phyloP scores from a whole-genome alignment of 2,797 vertebrate genomes.

The Dipus sagitta region DNA sequence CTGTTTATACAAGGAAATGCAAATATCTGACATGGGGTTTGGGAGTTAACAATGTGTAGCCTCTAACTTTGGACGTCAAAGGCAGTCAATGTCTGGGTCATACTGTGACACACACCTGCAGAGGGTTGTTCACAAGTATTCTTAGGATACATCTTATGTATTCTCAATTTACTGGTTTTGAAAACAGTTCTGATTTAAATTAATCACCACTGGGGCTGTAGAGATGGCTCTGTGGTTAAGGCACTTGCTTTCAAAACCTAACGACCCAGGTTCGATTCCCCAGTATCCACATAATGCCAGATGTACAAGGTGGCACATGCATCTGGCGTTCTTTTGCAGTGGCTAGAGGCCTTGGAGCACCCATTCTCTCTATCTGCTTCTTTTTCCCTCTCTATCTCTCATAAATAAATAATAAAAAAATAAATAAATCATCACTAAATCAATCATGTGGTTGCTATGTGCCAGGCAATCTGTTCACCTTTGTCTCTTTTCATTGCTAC shows the following conservation, averaged over 20 bases:
- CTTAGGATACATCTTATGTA: neutral
- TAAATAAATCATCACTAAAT: neutral
- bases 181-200: constrained; percentile 19
- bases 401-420: no score
- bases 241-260: no score
- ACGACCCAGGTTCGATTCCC: no score
- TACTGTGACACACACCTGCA: neutral
- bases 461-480: neutral
- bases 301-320: no score
- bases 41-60: neutral
- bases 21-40: neutral
- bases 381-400: no score
- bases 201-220: neutral
- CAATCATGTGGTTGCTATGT: neutral
- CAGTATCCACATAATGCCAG: no score
- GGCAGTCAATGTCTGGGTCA: neutral
- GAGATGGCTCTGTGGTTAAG: no score
- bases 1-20: neutral
- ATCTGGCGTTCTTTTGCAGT: no score
- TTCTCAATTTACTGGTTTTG: constrained; percentile 42
- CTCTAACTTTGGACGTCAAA: neutral
- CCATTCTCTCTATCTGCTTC: no score
- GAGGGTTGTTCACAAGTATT: neutral
- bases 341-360: no score
- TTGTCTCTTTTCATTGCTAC: constrained; percentile 20